These are phyloP conservation scores for Pelodytes ibericus DNA, from an alignment of 2,797 vertebrate species.

Conservation along the genomic window DNA sequence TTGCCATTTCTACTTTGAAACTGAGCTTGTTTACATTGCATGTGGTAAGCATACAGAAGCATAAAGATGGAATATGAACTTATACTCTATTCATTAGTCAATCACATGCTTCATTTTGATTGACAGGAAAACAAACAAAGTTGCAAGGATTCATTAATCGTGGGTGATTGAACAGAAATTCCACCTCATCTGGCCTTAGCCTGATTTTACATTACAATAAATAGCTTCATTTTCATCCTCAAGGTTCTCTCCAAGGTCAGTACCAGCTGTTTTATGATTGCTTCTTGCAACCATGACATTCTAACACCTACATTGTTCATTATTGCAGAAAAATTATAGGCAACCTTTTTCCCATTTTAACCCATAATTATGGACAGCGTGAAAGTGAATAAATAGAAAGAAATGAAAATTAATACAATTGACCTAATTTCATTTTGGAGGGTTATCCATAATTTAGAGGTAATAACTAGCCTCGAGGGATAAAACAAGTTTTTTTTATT, in stretches of 20 bases:
- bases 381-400: too few relatives aligned
- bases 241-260: conserved; percentile 22
- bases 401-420: too few relatives aligned
- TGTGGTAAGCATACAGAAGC: background rate
- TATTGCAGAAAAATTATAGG: too few relatives aligned
- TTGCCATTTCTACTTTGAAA: too few relatives aligned
- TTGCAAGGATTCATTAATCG: conserved; percentile 32
- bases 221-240: conserved; percentile 29
- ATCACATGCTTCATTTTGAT: conserved; percentile 41
- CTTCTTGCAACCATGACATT: background rate
- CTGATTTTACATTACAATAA: conserved; percentile 27
- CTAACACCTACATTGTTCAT: too few relatives aligned
- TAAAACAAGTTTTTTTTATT: too few relatives aligned
- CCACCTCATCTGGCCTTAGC: conserved; percentile 5
- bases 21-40: too few relatives aligned
- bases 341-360: too few relatives aligned
- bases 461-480: too few relatives aligned
- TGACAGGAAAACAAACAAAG: conserved; percentile 23
- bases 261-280: background rate
- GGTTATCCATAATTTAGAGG: too few relatives aligned
- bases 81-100: conserved; percentile 31
- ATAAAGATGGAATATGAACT: conserved; percentile 17
- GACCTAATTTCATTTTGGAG: too few relatives aligned
- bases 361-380: too few relatives aligned
- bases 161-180: conserved; percentile 44